A percentile compares a stretch with the other conserved stretches of the same genome.
Evolutionary conservation across 2,888 invertebrate genomes (phyloP).

Genomic region (Allacma fusca): DNA sequence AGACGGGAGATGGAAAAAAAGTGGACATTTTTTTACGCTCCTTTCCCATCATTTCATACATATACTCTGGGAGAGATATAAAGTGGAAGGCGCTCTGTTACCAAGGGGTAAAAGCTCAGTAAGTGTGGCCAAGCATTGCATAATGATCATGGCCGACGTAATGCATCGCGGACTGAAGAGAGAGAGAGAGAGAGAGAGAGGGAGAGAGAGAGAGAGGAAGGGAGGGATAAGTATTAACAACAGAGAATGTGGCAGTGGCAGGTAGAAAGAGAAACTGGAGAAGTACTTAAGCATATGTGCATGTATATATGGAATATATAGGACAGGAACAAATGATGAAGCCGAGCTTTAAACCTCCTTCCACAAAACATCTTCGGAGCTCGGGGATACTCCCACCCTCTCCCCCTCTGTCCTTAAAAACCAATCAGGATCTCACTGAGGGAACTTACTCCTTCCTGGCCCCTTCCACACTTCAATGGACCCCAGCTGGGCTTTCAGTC

Average conservation of each 20-base stretch:
- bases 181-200: not conserved
- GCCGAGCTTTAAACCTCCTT: not conserved
- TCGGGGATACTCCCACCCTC: too few species aligned
- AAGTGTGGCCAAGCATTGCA: not conserved
- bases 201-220: not conserved
- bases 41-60: not conserved
- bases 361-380: too few species aligned
- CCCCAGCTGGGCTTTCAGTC: too few species aligned
- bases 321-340: constrained; percentile 13
- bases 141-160: constrained; percentile 14
- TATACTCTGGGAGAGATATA: not conserved
- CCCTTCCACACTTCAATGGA: too few species aligned
- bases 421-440: too few species aligned
- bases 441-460: too few species aligned
- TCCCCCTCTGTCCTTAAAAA: too few species aligned
- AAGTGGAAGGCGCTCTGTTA: not conserved
- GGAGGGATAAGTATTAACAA: too few species aligned
- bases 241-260: not conserved
- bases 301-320: too few species aligned
- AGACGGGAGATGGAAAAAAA: not conserved
- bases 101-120: not conserved
- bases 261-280: constrained; percentile 3
- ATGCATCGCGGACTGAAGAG: not conserved
- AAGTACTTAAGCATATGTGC: not conserved
- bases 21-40: not conserved